Evolutionary conservation across 2,797 vertebrate genomes (phyloP).

Genomic region (Melopsittacus undulatus): DNA sequence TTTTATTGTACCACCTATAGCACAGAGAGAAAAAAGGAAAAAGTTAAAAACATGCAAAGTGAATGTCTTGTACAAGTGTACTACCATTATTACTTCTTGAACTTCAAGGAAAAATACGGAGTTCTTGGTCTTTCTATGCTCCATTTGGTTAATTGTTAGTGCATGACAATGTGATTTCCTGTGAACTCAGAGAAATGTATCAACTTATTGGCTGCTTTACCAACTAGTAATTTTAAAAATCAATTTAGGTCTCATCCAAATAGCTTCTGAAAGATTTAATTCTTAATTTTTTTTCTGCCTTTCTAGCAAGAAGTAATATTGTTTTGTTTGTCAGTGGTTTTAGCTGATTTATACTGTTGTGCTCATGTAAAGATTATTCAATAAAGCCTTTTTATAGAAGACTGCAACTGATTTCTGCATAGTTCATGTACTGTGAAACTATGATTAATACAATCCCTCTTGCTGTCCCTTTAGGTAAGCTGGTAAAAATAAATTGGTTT

Average conservation of each 20-base stretch:
- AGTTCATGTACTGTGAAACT: neutral
- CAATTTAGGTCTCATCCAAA: neutral
- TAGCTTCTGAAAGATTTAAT: neutral
- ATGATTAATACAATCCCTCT: neutral
- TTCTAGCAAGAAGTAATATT: neutral
- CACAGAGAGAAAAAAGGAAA: neutral
- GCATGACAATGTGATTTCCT: neutral
- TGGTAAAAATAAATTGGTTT: neutral
- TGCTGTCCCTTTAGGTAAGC: neutral
- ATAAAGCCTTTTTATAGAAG: neutral
- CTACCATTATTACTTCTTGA: neutral
- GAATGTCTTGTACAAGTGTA: neutral
- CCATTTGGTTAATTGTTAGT: neutral
- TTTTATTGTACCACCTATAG: neutral
- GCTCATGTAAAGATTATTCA: neutral
- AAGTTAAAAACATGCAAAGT: neutral
- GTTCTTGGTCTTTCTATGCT: neutral
- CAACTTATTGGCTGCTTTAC: neutral
- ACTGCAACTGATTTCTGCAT: neutral
- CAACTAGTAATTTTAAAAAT: neutral
- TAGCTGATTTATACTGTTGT: neutral
- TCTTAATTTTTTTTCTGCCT: neutral
- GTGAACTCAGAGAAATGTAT: neutral
- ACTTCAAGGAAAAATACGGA: neutral
- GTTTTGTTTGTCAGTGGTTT: neutral